Base-by-base conservation (phyloP, 2,888 invertebrate species). In the Cepaea hortensis region DNA sequence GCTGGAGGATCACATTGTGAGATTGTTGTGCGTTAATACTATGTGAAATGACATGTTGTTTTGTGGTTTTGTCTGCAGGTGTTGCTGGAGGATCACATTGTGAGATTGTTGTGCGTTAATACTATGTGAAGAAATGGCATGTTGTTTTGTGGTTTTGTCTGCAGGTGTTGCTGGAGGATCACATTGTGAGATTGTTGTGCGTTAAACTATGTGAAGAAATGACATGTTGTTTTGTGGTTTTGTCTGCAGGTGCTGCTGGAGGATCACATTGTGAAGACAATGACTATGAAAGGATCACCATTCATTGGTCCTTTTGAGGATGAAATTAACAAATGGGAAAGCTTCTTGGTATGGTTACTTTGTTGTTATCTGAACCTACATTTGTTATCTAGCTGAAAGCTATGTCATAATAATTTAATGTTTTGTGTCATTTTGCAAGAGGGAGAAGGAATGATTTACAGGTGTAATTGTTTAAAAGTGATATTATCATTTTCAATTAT, bases 271-370 rank as follows among this genome's bases (percentile, higher is more conserved):
- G 94, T 94, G 77, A 94, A 94, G 90, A 94, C 94, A 62, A 93
- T 93, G 87, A 94, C 94, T 7, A 94, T 94, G 94, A 94, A 94
- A 88, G 94, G 93, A 48, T 94, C 94, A 11, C 93, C 94, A 46
- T 94, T 94, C 90, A 93, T 94, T 89, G 93, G 92, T 72, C 94
- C 94, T 48, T 94, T 94, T 92, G 94, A 94, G 88, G 89, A 90
- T 50, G 93, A 94, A 85, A 90, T 94, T 84, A 93, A 92, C 85
- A 90, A 92, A 81, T 94, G 94, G 94, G 93, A 93, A 86, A 85
- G 85, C 13, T 89, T 90, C 70, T 89, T 94, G 91, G 94, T 94
- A 88, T 88, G 91, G n/a, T 46, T 65, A 11, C 35, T 5, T 50
- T 55, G 4, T 73, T 9, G 23, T n/a, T 35, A 35, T 55, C 11